These are phyloP conservation scores for Rotaria magnacalcarata DNA, from an alignment of 2,888 invertebrate species.

Conservation along the genomic window DNA sequence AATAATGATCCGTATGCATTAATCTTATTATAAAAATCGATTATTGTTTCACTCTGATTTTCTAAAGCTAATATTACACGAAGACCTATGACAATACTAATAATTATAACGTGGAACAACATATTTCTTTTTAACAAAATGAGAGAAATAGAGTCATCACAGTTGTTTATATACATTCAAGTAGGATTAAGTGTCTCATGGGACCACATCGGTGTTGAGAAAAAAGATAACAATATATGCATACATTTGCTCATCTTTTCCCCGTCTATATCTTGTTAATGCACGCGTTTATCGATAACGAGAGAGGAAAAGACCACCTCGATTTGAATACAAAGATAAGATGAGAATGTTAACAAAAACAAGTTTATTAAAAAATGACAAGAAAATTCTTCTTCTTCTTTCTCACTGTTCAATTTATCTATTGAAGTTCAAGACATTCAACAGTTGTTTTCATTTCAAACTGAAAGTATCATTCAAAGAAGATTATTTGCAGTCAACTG, in stretches of 20 bases:
- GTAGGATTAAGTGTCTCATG: neutral
- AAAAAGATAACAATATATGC: neutral
- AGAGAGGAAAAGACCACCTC: conserved; percentile 3
- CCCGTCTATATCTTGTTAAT: neutral
- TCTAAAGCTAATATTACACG: neutral
- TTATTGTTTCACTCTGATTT: neutral
- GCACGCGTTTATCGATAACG: conserved; percentile 23
- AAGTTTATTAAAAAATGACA: conserved; percentile 4
- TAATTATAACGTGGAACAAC: neutral
- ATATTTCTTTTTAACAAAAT: neutral
- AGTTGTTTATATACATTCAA: conserved; percentile 21
- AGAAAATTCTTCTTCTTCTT: neutral
- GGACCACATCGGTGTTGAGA: conserved; percentile 1
- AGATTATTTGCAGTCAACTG: too few species aligned
- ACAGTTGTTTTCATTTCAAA: too few species aligned
- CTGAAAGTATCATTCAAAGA: too few species aligned
- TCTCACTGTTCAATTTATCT: conserved; percentile 7
- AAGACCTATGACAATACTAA: neutral
- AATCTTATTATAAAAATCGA: conserved; percentile 12
- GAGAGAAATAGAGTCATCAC: neutral
- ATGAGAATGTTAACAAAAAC: conserved; percentile 8
- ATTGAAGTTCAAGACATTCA: too few species aligned
- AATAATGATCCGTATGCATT: neutral
- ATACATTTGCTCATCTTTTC: neutral
- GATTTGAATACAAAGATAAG: conserved; percentile 21